Evolutionary conservation across 2,113 vertebrate species (phyloP).

Genomic region (Planiliza haematocheilus): DNA sequence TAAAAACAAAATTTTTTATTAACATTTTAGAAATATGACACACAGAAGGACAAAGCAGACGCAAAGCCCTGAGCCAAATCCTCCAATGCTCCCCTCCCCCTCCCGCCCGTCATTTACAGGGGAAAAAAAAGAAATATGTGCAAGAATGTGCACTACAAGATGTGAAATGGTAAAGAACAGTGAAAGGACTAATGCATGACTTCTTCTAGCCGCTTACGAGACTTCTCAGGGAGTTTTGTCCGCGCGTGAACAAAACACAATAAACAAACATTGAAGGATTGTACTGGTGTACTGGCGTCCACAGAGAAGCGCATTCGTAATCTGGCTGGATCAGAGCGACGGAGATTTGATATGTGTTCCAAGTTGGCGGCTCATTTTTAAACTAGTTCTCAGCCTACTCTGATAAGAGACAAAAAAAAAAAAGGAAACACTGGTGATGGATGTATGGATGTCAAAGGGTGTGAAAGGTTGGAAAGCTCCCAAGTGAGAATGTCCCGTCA

Average conservation of each 20-base stretch:
- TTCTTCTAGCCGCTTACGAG: constrained; percentile 43
- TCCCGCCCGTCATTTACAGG: not conserved
- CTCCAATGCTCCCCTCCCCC: not conserved
- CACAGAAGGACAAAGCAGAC: constrained; percentile 23
- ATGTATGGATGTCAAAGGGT: no score
- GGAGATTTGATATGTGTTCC: no score
- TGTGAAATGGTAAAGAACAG: constrained; percentile 29
- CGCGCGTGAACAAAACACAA: constrained; percentile 12
- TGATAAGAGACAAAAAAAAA: not conserved
- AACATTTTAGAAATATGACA: constrained; percentile 79
- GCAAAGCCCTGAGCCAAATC: not conserved
- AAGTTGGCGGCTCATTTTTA: not conserved
- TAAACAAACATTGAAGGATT: constrained; percentile 10
- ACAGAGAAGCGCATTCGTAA: not conserved
- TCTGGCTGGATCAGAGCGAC: not conserved
- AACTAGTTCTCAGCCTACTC: not conserved
- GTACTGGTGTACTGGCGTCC: not conserved
- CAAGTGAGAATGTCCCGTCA: no score
- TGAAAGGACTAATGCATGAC: constrained; percentile 9
- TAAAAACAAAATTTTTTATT: constrained; percentile 77
- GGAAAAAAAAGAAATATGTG: constrained; percentile 9
- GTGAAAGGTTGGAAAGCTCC: no score
- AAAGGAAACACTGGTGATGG: no score
- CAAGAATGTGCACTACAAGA: not conserved
- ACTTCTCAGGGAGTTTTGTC: not conserved